phyloP scores from a whole-genome alignment of 2,888 invertebrate species.

The Thymelicus lineola region DNA sequence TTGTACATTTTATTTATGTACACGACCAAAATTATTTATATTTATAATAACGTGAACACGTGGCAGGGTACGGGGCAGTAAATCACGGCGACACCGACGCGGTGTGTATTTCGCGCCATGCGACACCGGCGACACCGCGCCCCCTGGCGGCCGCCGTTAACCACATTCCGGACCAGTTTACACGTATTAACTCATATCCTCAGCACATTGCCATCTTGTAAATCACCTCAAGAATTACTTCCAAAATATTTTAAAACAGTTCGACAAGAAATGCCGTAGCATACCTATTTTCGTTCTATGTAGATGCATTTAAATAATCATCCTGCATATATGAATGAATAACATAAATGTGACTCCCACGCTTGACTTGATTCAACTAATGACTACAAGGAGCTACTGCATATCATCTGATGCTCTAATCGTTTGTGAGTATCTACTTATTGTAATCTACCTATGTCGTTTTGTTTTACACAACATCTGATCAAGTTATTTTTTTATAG shows the following conservation, averaged over 20 bases:
- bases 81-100: constrained; percentile 37
- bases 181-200: constrained; percentile 18
- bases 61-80: constrained; percentile 26
- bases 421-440: no score
- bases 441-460: no score
- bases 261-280: background rate
- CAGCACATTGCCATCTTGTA: constrained; percentile 2
- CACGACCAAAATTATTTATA: background rate
- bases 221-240: background rate
- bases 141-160: constrained; percentile 22
- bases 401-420: no score
- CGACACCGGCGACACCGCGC: no score
- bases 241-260: background rate
- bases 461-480: no score
- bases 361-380: no score
- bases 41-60: background rate
- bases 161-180: constrained; percentile 20
- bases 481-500: no score
- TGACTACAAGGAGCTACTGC: no score
- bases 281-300: no score
- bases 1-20: no score
- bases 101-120: constrained; percentile 5
- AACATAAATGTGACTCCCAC: background rate
- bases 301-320: background rate
- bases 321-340: background rate